These are phyloP conservation scores for Apocrypta bakeri DNA, from an alignment of 1,140 invertebrate genomes.

Conservation along the genomic window DNA sequence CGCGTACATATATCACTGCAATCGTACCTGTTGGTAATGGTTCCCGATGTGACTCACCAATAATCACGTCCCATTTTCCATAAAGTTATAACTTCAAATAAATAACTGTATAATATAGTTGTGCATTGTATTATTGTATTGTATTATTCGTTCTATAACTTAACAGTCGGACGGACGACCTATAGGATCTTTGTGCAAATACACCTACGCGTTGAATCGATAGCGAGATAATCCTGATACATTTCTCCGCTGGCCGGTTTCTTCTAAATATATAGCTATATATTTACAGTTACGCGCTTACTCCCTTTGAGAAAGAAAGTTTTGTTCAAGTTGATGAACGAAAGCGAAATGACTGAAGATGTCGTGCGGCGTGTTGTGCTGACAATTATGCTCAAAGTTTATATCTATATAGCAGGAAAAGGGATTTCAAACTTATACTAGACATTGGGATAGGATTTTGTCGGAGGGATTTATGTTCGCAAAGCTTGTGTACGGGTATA, in stretches of 20 bases:
- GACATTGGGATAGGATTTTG: conserved; percentile 20
- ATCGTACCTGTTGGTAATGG: no score
- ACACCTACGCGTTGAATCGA: conserved; percentile 20
- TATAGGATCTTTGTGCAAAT: conserved; percentile 8
- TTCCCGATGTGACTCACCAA: no score
- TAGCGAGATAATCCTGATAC: conserved; percentile 40
- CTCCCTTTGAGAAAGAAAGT: not conserved
- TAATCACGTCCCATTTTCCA: no score
- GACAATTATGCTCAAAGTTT: conserved; percentile 21
- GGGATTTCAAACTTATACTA: conserved; percentile 33
- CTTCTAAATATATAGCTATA: not conserved
- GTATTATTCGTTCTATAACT: no score
- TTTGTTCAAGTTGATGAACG: conserved; percentile 36
- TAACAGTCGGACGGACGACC: conserved; percentile 1
- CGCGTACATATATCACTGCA: no score
- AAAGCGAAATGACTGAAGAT: conserved; percentile 18
- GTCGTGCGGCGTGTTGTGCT: not conserved
- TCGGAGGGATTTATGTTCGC: not conserved
- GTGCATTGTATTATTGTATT: no score
- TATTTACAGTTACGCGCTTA: not conserved
- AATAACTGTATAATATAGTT: no score
- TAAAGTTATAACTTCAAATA: no score
- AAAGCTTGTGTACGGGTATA: not conserved
- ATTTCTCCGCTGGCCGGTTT: conserved; percentile 39
- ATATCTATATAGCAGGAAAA: not conserved